phyloP scores from a whole-genome alignment of 2,113 vertebrate genomes.

The Gopherus flavomarginatus region DNA sequence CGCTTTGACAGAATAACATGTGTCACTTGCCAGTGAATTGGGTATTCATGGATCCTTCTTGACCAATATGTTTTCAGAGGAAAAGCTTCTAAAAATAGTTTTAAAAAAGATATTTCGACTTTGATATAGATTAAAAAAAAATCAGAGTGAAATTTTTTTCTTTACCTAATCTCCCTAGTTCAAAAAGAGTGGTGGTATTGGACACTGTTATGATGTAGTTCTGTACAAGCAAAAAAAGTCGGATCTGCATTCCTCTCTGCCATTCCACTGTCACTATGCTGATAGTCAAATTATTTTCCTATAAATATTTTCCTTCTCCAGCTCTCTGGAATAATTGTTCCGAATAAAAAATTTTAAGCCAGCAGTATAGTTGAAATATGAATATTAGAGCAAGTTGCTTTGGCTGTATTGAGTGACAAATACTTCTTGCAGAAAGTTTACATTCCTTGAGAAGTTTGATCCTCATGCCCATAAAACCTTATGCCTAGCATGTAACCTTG shows the following conservation, averaged over 20 bases:
- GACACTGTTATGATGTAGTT: background rate
- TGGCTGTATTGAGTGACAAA: background rate
- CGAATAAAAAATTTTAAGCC: slow-evolving; percentile 3
- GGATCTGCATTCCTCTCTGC: slow-evolving; percentile 36
- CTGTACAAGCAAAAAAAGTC: background rate
- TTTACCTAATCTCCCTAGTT: background rate
- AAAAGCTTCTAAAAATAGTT: background rate
- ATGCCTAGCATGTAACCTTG: background rate
- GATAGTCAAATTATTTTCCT: slow-evolving; percentile 54
- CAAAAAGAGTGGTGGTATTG: background rate
- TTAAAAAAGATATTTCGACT: background rate
- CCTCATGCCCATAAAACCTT: background rate
- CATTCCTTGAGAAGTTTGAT: background rate
- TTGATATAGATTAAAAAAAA: background rate
- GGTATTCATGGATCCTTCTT: background rate
- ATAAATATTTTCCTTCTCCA: slow-evolving; percentile 36
- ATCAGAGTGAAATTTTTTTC: background rate
- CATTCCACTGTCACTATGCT: background rate
- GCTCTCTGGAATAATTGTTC: slow-evolving; percentile 45
- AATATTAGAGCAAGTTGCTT: slow-evolving; percentile 13
- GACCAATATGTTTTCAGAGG: slow-evolving; percentile 10
- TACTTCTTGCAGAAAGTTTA: background rate
- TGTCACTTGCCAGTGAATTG: background rate
- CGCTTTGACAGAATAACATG: slow-evolving; percentile 5
- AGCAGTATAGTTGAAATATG: slow-evolving; percentile 41